Evolutionary conservation across 2,888 invertebrate genomes (phyloP).

Genomic region (Agrochola macilenta): DNA sequence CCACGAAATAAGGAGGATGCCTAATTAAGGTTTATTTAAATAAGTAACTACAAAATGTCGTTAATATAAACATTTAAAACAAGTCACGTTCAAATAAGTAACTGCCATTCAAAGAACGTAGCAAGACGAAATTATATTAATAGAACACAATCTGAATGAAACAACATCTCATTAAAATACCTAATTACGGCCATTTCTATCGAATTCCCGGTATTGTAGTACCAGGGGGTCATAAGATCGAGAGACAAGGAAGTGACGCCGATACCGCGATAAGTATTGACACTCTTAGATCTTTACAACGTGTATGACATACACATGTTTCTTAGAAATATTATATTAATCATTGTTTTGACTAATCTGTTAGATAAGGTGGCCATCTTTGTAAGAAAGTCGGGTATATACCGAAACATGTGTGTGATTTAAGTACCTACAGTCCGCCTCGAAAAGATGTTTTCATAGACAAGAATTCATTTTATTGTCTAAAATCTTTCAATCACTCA

Average conservation of each 20-base stretch:
- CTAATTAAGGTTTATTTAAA: neutral
- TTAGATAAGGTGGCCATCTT: neutral
- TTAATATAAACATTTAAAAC: neutral
- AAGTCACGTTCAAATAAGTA: neutral
- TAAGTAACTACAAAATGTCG: neutral
- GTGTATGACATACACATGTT: neutral
- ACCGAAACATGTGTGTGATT: too few species aligned
- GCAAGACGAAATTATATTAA: conserved; percentile 21
- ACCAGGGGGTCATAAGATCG: conserved; percentile 55
- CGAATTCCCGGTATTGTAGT: conserved; percentile 31
- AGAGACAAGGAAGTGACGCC: conserved; percentile 41
- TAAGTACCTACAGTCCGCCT: too few species aligned
- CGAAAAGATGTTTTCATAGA: too few species aligned
- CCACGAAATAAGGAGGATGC: too few species aligned
- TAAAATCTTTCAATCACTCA: too few species aligned
- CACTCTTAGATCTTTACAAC: conserved; percentile 17
- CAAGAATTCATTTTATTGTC: too few species aligned
- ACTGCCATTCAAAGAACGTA: neutral
- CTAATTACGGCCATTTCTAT: conserved; percentile 45
- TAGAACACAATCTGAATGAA: conserved; percentile 24
- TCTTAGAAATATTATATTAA: conserved; percentile 1
- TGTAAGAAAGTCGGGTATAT: neutral
- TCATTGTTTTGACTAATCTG: conserved; percentile 19
- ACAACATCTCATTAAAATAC: conserved; percentile 35
- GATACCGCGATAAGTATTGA: conserved; percentile 25